Base-by-base conservation (phyloP, 2,113 vertebrate species). In the Lophotis ruficrista region DNA sequence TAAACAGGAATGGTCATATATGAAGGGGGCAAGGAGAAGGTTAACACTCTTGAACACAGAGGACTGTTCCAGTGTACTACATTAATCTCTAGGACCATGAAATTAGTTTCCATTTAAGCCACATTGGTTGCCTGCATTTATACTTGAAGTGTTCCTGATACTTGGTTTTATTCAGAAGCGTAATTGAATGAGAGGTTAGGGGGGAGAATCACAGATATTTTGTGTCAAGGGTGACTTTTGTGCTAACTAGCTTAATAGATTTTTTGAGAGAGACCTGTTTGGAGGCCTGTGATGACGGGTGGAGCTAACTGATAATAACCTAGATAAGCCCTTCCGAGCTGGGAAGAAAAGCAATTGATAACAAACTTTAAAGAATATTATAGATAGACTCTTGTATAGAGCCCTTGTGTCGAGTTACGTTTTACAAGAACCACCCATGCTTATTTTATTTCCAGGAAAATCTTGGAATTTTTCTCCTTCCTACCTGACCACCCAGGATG, bases 101-200 rank as follows among this genome's bases (percentile, higher is more conserved):
- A 62, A n/a, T 45, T 75, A 37, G 10, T 62, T 93, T 87, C 54
- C 33, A 4, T 43, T 84, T 82, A 71, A 93, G 30, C 25, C 17
- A 1, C 60, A 17, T 54, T 90, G 2, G 4, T 15, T 79, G 21
- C 48, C 30, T 88, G 14, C 11, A 10, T 90, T 72, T 72, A 24
- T 68, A 38, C 43, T 47, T n/a, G 6, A 14, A 6, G 7, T 71
- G 14, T 69, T 83, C 73, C 48, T 64, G 28, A 17, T 86, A 16
- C 9, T 57, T 69, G 4, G 16, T 83, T 69, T 33, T 43, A 83
- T 79, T 72, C 48, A 61, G 54, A 69, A 8, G 5, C 0, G 0
- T 71, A 51, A 8, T 51, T 85, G 56, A 25, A 5, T 54, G 9
- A 28, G 7, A 3, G 6, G 1, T 0, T 77, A 3, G 6, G 3